Conservation (phyloP, 2,797 vertebrate genomes). For the Scyliorhinus canicula region DNA sequence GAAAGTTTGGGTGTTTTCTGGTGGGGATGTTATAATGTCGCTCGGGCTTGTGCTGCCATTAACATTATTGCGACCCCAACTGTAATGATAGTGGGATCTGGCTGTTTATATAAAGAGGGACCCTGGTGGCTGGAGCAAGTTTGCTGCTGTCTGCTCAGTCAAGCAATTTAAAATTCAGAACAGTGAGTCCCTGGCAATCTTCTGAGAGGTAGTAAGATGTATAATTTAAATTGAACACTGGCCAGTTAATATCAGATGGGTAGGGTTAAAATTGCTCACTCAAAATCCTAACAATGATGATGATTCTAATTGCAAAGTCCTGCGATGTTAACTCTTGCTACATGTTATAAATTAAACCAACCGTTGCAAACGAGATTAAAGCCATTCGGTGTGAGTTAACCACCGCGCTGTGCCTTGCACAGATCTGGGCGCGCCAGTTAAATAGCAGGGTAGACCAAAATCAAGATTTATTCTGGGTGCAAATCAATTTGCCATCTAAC, state of each 20-base stretch:
- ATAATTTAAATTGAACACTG: not conserved
- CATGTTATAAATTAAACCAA: not conserved
- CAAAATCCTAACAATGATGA: not conserved
- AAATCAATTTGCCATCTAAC: no score
- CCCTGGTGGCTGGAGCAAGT: not conserved
- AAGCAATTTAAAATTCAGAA: not conserved
- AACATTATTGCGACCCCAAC: no score
- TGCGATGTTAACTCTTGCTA: not conserved
- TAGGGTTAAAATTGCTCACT: not conserved
- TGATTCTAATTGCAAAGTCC: not conserved
- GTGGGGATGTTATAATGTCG: not conserved
- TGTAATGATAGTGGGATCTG: not conserved
- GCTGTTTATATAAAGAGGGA: not conserved
- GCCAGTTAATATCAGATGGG: not conserved
- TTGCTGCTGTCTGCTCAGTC: not conserved
- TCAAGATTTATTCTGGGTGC: no score
- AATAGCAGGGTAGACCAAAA: no score
- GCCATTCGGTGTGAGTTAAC: no score
- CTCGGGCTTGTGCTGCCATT: not conserved
- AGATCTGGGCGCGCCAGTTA: no score
- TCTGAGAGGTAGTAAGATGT: not conserved
- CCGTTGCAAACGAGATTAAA: not conserved
- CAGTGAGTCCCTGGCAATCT: not conserved
- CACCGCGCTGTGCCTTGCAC: no score
- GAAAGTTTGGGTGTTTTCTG: not conserved